Percentiles rank a stretch among this genome's conserved stretches.
phyloP scores from a whole-genome alignment of 2,113 vertebrate genomes.

The Butastur rufipennis region DNA sequence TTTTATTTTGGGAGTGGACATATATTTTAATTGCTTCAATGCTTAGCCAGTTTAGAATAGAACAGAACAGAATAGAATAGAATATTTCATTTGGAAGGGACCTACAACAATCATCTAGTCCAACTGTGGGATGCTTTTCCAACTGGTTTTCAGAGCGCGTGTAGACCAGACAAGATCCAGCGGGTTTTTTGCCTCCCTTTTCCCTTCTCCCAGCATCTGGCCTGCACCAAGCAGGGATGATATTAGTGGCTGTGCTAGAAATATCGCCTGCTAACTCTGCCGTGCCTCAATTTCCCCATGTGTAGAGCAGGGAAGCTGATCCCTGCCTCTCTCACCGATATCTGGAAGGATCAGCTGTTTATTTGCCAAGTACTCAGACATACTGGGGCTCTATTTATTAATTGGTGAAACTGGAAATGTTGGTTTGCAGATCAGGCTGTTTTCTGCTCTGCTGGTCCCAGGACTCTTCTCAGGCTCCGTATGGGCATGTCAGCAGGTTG shows the following conservation, averaged over 20 bases:
- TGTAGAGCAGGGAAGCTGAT: neutral
- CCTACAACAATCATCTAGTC: neutral
- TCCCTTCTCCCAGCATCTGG: neutral
- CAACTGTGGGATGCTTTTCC: neutral
- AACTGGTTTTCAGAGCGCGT: accelerated
- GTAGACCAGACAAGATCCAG: neutral
- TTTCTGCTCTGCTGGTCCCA: neutral
- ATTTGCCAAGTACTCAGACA: neutral
- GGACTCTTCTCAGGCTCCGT: neutral
- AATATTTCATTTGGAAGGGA: neutral
- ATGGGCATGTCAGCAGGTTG: accelerated
- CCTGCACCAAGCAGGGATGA: neutral
- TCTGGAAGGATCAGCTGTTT: neutral
- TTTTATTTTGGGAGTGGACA: neutral
- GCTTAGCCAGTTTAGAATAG: neutral
- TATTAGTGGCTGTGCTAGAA: neutral
- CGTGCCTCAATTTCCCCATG: neutral
- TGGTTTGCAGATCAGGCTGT: neutral
- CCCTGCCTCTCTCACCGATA: neutral
- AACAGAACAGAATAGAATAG: neutral
- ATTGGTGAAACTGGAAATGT: neutral
- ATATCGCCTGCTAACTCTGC: neutral
- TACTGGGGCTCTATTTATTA: no score
- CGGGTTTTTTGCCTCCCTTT: accelerated
- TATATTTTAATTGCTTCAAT: neutral